A percentile compares a stretch with the other conserved stretches of the same genome.
Conservation (phyloP, 1,140 invertebrate genomes). For the Aphis craccivora region DNA sequence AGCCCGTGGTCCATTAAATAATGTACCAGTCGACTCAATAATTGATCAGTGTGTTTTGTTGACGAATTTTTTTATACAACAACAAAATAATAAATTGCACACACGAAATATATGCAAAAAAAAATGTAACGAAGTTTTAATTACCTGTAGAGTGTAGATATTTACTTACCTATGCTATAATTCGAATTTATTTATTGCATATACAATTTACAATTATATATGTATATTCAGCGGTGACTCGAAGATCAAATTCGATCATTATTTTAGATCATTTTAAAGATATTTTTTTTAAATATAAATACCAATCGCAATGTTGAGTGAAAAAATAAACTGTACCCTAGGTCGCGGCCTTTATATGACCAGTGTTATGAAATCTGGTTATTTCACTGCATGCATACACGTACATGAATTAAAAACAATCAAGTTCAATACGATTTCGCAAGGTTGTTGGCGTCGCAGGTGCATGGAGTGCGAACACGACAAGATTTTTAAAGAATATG, state of each 20-base stretch:
- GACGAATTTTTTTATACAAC: neutral
- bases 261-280: no score
- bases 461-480: slow-evolving; percentile 23
- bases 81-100: neutral
- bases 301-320: no score
- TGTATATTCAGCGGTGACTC: neutral
- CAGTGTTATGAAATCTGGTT: slow-evolving; percentile 36
- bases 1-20: neutral
- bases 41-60: neutral
- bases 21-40: neutral
- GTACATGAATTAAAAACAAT: slow-evolving; percentile 27
- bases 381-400: slow-evolving; percentile 11
- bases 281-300: neutral
- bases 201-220: neutral
- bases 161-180: neutral
- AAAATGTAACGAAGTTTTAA: neutral
- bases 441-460: slow-evolving; percentile 40
- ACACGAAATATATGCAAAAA: neutral
- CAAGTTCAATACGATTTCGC: slow-evolving; percentile 54
- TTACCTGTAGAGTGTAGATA: neutral
- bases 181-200: neutral
- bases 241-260: neutral
- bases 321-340: slow-evolving; percentile 28
- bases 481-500: slow-evolving; percentile 43
- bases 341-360: slow-evolving; percentile 50